Conservation (phyloP, 2,888 invertebrate genomes). For the Zygothrica quintamaculata region DNA sequence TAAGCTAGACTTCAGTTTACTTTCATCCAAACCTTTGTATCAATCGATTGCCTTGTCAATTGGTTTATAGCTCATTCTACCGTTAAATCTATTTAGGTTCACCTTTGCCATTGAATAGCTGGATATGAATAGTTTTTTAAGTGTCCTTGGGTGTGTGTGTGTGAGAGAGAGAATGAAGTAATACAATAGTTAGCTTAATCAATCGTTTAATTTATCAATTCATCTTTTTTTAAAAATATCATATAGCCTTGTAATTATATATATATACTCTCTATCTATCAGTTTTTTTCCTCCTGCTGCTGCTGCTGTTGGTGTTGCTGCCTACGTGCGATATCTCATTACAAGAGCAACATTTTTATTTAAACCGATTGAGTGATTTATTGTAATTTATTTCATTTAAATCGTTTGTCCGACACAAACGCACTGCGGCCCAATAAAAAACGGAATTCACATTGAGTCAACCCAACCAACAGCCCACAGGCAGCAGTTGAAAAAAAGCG, state of each 20-base stretch:
- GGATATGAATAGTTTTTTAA: slow-evolving; percentile 34
- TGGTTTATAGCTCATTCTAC: slow-evolving; percentile 76
- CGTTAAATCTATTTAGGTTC: slow-evolving; percentile 59
- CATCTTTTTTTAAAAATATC: slow-evolving; percentile 8
- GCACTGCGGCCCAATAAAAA: slow-evolving; percentile 38
- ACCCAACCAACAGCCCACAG: slow-evolving; percentile 35
- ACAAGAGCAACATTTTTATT: slow-evolving; percentile 76
- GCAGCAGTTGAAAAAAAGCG: slow-evolving; percentile 51
- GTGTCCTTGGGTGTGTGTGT: slow-evolving; percentile 15
- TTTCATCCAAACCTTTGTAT: slow-evolving; percentile 65
- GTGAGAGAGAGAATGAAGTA: background rate
- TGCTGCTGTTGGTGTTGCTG: slow-evolving; percentile 14
- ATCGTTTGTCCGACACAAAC: slow-evolving; percentile 75
- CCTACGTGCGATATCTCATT: slow-evolving; percentile 65
- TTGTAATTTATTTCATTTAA: slow-evolving; percentile 82
- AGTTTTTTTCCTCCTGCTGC: background rate
- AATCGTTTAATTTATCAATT: background rate
- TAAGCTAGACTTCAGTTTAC: slow-evolving; percentile 46
- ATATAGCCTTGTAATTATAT: slow-evolving; percentile 17
- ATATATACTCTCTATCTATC: slow-evolving; percentile 16
- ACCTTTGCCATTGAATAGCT: slow-evolving; percentile 15
- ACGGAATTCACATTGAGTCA: slow-evolving; percentile 32
- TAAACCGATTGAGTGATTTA: slow-evolving; percentile 79
- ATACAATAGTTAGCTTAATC: background rate
- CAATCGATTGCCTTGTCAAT: slow-evolving; percentile 77